phyloP scores from a whole-genome alignment of 2,888 invertebrate species.

The Apotomis betuletana region DNA sequence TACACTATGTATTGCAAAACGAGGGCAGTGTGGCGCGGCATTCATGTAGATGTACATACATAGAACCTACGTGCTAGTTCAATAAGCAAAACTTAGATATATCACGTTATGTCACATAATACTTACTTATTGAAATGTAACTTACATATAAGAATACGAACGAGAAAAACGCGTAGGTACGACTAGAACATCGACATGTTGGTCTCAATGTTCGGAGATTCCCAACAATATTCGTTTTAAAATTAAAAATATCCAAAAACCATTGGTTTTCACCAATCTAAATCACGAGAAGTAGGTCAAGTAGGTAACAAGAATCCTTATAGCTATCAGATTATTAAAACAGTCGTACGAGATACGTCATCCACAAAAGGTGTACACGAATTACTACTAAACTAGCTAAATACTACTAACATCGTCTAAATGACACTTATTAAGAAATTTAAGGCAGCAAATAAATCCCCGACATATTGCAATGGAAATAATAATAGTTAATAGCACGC shows the following conservation, averaged over 20 bases:
- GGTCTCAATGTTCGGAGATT: slow-evolving; percentile 36
- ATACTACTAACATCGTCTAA: background rate
- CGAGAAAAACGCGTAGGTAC: slow-evolving; percentile 37
- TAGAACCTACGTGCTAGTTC: slow-evolving; percentile 17
- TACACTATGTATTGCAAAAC: slow-evolving; percentile 24
- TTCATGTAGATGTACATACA: slow-evolving; percentile 27
- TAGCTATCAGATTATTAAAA: slow-evolving; percentile 36
- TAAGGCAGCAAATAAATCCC: background rate
- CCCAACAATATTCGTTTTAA: slow-evolving; percentile 32
- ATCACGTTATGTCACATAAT: slow-evolving; percentile 21
- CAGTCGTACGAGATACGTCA: slow-evolving; percentile 32
- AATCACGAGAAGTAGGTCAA: slow-evolving; percentile 42
- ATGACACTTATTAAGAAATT: background rate
- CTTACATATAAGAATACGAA: slow-evolving; percentile 26
- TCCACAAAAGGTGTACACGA: slow-evolving; percentile 18
- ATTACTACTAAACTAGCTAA: background rate
- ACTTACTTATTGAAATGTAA: slow-evolving; percentile 7
- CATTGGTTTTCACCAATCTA: slow-evolving; percentile 35
- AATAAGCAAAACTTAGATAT: slow-evolving; percentile 19
- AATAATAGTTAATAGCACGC: background rate
- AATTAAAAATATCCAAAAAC: slow-evolving; percentile 33
- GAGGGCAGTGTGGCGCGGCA: slow-evolving; percentile 32
- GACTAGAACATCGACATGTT: slow-evolving; percentile 38
- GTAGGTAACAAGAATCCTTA: slow-evolving; percentile 42
- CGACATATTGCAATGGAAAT: background rate